Evolutionary conservation across 2,113 vertebrate genomes (phyloP), one percentile per base, ranked within the genome.

Genomic region (Lepisosteus oculatus): DNA sequence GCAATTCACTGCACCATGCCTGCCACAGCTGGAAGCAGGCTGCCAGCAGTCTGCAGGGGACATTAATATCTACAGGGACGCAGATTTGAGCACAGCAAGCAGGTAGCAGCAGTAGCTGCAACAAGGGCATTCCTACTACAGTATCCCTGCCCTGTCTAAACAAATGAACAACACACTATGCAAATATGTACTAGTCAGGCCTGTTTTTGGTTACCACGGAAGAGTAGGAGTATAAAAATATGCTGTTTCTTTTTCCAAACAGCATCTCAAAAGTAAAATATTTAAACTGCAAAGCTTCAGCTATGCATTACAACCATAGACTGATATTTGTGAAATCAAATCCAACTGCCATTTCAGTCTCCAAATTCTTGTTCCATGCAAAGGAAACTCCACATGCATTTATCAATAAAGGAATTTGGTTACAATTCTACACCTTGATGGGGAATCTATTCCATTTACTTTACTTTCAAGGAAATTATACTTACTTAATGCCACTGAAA

Each of bases 11-110:
- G 92, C 93, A 91, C 94, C 94, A 92, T 90, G 92, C 93, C 93
- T 92, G 94, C 94, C 94, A 92, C 96, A 97, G 95, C 96, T 97
- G 95, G 95, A 97, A 95, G 94, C 95, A 93, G 90, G 89, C 92
- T 92, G 93, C 94, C 93, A 92, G 90, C 85, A 93, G 94, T 93
- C 93, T 93, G 93, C 76, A 62, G 63, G 91, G 88, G 93, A 90
- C 92, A 92, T 91, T 94, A 93, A 94, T 93, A 93, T 91, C 90
- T 88, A 88, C 87, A 85, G 93, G 87, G 90, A 92, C 87, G 29
- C 84, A 90, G 92, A 93, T 84, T 79, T 56, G 78, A 91, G 90
- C 91, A 80, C 83, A 79, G 88, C 88, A 84, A 84, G 73, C 85
- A 91, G 91, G 89, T 91, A 87, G 87, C 70, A 67, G 72, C 44